Conservation (phyloP, 2,113 vertebrate species). For the Notarius quadriscutis region DNA sequence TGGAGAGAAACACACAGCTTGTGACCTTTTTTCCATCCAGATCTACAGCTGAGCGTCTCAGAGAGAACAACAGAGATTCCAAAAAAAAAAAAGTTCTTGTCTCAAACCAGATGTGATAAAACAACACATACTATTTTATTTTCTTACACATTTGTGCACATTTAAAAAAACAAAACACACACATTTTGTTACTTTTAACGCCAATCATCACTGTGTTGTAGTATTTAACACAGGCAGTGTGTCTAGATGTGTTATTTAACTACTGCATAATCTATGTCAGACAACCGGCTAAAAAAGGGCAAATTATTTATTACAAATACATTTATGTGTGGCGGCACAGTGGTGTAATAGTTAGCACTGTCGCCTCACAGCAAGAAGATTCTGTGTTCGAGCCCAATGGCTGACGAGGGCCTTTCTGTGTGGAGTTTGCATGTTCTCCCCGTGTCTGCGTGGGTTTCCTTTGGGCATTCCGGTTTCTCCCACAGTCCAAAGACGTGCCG, state of each 20-base stretch:
- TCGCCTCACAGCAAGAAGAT: no score
- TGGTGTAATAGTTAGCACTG: no score
- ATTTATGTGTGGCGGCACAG: no score
- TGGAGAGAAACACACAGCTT: background rate
- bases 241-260: background rate
- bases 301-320: background rate
- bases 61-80: background rate
- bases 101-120: background rate
- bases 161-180: background rate
- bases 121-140: background rate
- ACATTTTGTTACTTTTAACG: background rate
- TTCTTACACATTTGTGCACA: constrained; percentile 9
- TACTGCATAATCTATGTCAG: background rate
- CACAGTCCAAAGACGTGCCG: no score
- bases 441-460: no score
- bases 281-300: background rate
- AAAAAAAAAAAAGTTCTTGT: background rate
- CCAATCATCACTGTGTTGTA: background rate
- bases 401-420: no score
- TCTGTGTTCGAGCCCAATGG: no score
- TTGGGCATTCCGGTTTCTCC: no score
- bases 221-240: background rate
- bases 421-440: no score
- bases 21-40: background rate
- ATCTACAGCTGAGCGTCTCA: background rate